Percentiles rank a stretch among this genome's conserved stretches.
phyloP scores from a whole-genome alignment of 2,113 vertebrate species.

The Rhegmatorhina hoffmannsi region DNA sequence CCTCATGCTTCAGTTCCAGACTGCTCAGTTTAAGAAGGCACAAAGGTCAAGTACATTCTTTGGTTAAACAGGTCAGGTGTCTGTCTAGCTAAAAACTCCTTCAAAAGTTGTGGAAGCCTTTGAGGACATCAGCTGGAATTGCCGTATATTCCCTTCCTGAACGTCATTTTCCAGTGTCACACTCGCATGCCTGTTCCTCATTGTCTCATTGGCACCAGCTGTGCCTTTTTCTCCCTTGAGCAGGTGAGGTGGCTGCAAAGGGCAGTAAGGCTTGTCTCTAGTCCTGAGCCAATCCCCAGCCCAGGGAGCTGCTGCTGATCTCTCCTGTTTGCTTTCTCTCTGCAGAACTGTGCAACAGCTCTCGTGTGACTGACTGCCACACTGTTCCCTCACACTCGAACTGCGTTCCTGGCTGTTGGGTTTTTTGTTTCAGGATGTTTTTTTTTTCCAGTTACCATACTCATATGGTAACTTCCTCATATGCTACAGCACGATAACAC shows the following conservation, averaged over 20 bases:
- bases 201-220: not conserved
- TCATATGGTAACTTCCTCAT: not conserved
- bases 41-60: not conserved
- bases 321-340: not conserved
- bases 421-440: fast-evolving
- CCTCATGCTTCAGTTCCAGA: not conserved
- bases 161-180: not conserved
- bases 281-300: too few species aligned
- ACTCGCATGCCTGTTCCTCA: fast-evolving
- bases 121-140: not conserved
- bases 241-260: not conserved
- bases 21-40: not conserved
- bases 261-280: not conserved
- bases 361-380: not conserved
- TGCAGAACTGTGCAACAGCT: not conserved
- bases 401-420: not conserved
- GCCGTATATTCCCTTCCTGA: not conserved
- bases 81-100: not conserved
- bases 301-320: not conserved
- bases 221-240: not conserved
- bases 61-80: not conserved
- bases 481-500: not conserved
- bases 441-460: not conserved
- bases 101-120: not conserved
- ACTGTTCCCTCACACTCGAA: not conserved